These are phyloP conservation scores for Drosophila paracracens DNA, from an alignment of 2,888 invertebrate genomes.

Conservation along the genomic window DNA sequence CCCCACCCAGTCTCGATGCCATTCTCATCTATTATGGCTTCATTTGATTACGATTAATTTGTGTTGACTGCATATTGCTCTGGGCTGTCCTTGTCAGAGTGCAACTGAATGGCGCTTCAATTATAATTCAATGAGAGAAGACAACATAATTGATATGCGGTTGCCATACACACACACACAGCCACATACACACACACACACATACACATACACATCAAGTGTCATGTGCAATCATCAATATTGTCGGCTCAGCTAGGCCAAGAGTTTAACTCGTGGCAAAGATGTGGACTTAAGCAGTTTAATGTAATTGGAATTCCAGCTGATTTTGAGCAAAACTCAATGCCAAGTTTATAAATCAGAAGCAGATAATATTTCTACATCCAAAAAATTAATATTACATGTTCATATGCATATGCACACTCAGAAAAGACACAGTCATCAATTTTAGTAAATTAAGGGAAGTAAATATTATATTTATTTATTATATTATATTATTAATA, in stretches of 20 bases:
- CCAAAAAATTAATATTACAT: background rate
- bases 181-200: conserved; percentile 22
- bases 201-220: conserved; percentile 32
- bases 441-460: background rate
- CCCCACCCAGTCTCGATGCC: background rate
- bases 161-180: conserved; percentile 32
- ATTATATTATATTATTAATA: background rate
- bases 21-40: conserved; percentile 23
- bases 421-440: background rate
- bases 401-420: conserved; percentile 18
- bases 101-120: conserved; percentile 62
- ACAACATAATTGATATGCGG: conserved; percentile 68
- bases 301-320: conserved; percentile 17
- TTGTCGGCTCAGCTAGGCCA: background rate
- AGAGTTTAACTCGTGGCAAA: background rate
- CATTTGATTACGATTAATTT: conserved; percentile 67
- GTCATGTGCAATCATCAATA: conserved; percentile 18
- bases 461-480: background rate
- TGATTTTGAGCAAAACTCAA: background rate
- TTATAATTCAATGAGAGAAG: conserved; percentile 66
- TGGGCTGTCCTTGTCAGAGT: conserved; percentile 25
- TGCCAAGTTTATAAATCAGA: background rate
- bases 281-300: conserved; percentile 26
- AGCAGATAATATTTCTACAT: background rate
- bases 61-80: conserved; percentile 18